Base-by-base conservation (phyloP, 2,888 invertebrate species). In the Meganola albula region DNA sequence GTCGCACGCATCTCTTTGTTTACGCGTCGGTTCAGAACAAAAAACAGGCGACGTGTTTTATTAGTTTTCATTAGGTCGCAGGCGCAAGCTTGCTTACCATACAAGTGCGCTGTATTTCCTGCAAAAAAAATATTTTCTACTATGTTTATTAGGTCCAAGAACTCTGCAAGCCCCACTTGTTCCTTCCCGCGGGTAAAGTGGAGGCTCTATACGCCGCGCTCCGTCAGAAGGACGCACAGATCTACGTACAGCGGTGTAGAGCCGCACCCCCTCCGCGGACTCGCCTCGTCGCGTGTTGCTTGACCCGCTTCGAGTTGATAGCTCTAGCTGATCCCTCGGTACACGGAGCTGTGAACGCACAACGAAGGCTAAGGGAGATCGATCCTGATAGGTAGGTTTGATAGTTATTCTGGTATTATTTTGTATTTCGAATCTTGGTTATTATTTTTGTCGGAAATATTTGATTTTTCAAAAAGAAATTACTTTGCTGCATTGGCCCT, bases 191-290 rank as follows among this genome's bases (percentile, higher is more conserved):
- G 5, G 93, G 91, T 1, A 95, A 95, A 63, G 92, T 95, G 1
- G 97, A 98, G 53, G 95, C 97, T 61, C 84, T 99, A 7, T 95
- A 96, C 72, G 90, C 91, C 0, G 94, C 93, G 50, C 78, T 99
- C 48, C 92, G 92, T 5, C 93, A 94, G 63, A 96, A 95, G 66
- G 97, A 97, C 75, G 95, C 97, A 0, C 96, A 97, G 73, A 98
- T 99, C 59, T 99, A 99, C 78, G 93, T 99, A 36, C 96, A 98
- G 72, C 63, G 84, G 0, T 65, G 71, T 18, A 70, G 83, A 31
- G 69, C 93, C 91, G 76, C 89, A 90, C 87, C 92, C 88, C 71
- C 88, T 87, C 55, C 88, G 79, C 43, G 88, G 67, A 40, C 87
- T 53, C 88, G 95, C 22, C 87, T 99, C 8, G 93, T 98, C 45